Base-by-base conservation (phyloP, 1,140 invertebrate species). In the Drosophila nigrodunni region DNA sequence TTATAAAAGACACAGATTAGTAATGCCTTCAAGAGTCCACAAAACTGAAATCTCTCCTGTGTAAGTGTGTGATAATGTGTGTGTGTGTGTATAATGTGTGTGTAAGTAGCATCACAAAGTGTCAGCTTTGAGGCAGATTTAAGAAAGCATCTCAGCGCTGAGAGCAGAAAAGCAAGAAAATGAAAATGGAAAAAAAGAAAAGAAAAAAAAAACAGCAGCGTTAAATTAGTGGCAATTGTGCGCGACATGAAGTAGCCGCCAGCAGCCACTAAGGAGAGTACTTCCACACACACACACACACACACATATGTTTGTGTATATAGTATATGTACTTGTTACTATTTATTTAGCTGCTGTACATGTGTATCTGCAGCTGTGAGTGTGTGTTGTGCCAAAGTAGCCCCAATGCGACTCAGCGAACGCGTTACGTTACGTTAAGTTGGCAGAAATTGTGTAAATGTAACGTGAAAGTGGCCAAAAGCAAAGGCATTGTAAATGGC, bases 201-300 rank as follows among this genome's bases (percentile, higher is more conserved):
- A 83, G 34, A 68, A 80, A 60, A 55, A 81, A 74, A 86, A 80
- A 85, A 74, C 49, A 46, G 52, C 75, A 88, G 77, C 74, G 83
- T 83, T 88, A 88, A 88, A 88, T 88, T 88, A 88, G 83, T 89
- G 85, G 83, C 83, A 88, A 88, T 88, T 88, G 83, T 88, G 77
- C 80, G 85, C 83, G 80, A 88, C 83, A 89, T 88, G 80, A 74
- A 79, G 78, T 66, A 72, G 69, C 69, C 34, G 35, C 54, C 49
- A 69, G 43, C 72, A 70, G 66, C 72, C 41, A 60, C 47, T 50
- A 43, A 41, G 39, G 11, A 69, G 43, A 62, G 66, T 70, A 35
- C 49, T 54, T 62, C n/a, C 50, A 43, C 43, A 47, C 25, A 30
- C 6, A 49, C 49, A 61, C n/a, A 9, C 18, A 2, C 41, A 47